Conservation (phyloP, 2,113 vertebrate genomes). For the Speoplatyrhinus poulsoni region DNA sequence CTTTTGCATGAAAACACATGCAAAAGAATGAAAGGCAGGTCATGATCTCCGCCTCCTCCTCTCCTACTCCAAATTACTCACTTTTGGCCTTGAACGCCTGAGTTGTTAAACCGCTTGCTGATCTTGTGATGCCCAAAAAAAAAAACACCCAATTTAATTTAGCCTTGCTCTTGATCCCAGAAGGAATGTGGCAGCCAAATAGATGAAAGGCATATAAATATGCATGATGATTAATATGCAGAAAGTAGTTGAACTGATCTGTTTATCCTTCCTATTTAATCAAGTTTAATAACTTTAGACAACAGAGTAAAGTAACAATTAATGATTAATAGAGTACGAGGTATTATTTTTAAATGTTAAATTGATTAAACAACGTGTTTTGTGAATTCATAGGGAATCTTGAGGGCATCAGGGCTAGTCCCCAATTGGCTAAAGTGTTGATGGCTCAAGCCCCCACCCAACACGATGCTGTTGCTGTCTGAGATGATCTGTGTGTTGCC, state of each 20-base stretch:
- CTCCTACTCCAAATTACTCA: conserved; percentile 22
- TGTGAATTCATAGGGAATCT: conserved; percentile 22
- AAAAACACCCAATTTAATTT: conserved; percentile 69
- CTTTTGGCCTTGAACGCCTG: conserved; percentile 51
- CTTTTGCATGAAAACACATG: conserved; percentile 2
- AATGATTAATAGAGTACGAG: too few species aligned
- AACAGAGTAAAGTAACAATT: too few species aligned
- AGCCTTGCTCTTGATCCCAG: conserved; percentile 75
- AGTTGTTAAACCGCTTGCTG: conserved; percentile 53
- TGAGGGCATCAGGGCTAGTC: conserved; percentile 23
- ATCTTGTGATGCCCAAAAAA: conserved; percentile 74
- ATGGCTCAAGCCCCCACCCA: conserved; percentile 49
- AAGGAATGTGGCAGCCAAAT: conserved; percentile 71
- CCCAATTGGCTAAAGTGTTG: conserved; percentile 52
- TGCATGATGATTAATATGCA: conserved; percentile 47
- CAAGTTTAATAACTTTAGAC: too few species aligned
- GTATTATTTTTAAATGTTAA: background rate
- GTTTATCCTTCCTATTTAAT: background rate
- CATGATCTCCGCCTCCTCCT: conserved; percentile 21
- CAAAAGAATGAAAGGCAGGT: conserved; percentile 51
- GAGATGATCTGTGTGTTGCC: conserved; percentile 69
- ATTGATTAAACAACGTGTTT: background rate
- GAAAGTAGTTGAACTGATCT: conserved; percentile 33
- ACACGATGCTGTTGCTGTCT: conserved; percentile 51
- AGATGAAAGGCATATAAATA: conserved; percentile 77